A percentile compares a stretch with the other conserved stretches of the same genome.
Conservation (phyloP, 2,797 vertebrate species). For the Sebastiscus albofasciatus region DNA sequence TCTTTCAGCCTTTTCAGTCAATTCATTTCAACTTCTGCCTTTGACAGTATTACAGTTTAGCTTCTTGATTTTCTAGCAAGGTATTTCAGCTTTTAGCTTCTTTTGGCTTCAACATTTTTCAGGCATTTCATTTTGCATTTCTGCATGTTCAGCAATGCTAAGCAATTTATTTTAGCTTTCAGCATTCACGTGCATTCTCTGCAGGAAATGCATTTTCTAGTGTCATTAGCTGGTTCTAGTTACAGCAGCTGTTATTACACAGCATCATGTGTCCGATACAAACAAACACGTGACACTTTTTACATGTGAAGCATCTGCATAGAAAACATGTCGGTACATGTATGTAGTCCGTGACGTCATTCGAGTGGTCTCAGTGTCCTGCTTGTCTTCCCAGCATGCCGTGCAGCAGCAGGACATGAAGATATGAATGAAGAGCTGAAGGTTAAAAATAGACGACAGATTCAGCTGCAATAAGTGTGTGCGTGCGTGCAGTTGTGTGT, state of each 20-base stretch:
- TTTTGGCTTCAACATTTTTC: not conserved
- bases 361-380: not conserved
- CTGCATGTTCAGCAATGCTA: no score
- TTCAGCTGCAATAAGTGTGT: not conserved
- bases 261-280: not conserved
- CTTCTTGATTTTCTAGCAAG: not conserved
- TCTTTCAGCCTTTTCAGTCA: not conserved
- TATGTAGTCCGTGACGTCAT: not conserved
- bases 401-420: slow-evolving; percentile 4
- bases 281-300: not conserved
- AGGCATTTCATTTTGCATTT: no score
- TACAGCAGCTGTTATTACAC: not conserved
- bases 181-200: no score
- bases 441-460: slow-evolving; percentile 46
- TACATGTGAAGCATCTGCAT: not conserved
- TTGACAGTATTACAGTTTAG: not conserved
- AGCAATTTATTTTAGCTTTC: no score
- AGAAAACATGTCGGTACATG: not conserved
- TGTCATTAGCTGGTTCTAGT: not conserved
- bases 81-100: not conserved
- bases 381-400: slow-evolving; percentile 26
- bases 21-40: not conserved
- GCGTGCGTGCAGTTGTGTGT: not conserved
- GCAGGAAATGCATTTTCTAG: not conserved
- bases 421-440: slow-evolving; percentile 50